Base-by-base conservation (phyloP, 2,888 invertebrate species). In the Beris morrisii region DNA sequence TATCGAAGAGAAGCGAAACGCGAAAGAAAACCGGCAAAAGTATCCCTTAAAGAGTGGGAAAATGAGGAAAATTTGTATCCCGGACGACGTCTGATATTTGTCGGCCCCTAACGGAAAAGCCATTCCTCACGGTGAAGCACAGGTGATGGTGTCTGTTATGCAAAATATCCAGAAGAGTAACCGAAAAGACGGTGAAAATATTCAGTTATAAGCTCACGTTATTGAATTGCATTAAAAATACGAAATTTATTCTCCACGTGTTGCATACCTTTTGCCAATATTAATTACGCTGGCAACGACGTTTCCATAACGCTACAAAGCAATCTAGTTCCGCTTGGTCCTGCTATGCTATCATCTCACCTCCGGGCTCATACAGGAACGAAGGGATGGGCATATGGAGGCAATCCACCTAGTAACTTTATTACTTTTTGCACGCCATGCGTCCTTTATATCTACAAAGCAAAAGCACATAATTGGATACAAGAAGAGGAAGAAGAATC, bases 221-320 rank as follows among this genome's bases (percentile, higher is more conserved):
- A 53, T 53, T 53, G 53, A 53, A 53, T 53, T 53, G 53, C 30
- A 53, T 53, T 53, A 53, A 53, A 44, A 50, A 50, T 50, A 50
- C 3, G 50, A 50, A 50, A 53, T 53, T 53, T 53, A 53, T 53
- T 15, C 53, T 2, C 53, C 53, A 53, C 53, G 30, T 53, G 53
- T 53, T 53, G 53, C 53, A 22, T 22, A 22, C 22, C 22, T 22
- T 22, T 22, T 22, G 22, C 22, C 22, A 22, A 22, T 22, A 22
- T 22, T 22, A 22, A 22, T 22, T 22, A 22, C 22, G 22, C 22
- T 22, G 22, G 22, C 22, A 22, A 22, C 22, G 22, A 22, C 22
- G 22, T 22, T 22, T 22, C 22, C 22, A 22, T 22, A 22, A 22
- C 22, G 22, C 22, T 22, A 22, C 22, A 22, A 22, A 22, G 22